A percentile compares a stretch with the other conserved stretches of the same genome.
phyloP scores from a whole-genome alignment of 23 tunicate genomes.

The Trididemnum miniatum region DNA sequence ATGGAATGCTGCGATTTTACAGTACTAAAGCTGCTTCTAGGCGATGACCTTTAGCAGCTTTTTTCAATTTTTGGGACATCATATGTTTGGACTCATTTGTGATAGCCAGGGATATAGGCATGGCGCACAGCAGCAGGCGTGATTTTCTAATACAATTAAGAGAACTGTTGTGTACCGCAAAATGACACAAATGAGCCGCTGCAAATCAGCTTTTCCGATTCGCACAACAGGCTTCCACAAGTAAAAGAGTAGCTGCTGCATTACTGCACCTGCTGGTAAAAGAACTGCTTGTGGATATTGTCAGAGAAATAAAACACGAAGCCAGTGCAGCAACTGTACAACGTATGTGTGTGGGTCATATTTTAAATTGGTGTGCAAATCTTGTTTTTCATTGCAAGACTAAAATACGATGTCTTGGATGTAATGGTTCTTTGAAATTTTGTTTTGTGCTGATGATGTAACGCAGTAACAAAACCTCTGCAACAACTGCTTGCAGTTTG shows the following conservation, averaged over 20 bases:
- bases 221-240: neutral
- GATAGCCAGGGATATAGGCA: constrained; percentile 20
- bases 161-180: constrained; percentile 5
- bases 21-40: constrained; percentile 24
- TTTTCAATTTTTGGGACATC: constrained; percentile 19
- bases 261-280: constrained; percentile 11
- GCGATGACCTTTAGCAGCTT: constrained; percentile 17
- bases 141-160: neutral
- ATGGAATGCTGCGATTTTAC: constrained; percentile 28
- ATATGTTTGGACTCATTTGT: constrained; percentile 16
- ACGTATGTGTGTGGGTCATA: constrained; percentile 21
- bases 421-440: too few species aligned
- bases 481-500: too few species aligned
- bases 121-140: constrained; percentile 26
- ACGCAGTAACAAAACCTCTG: too few species aligned
- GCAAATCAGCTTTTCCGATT: constrained; percentile 13
- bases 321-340: constrained; percentile 33
- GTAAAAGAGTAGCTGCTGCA: neutral
- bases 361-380: constrained; percentile 16
- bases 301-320: constrained; percentile 9
- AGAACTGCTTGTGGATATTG: constrained; percentile 10
- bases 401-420: too few species aligned
- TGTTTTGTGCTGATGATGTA: too few species aligned
- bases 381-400: constrained; percentile 13
- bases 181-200: neutral